Conservation (phyloP, 2,113 vertebrate genomes). For the Leptobrachium ailaonicum region DNA sequence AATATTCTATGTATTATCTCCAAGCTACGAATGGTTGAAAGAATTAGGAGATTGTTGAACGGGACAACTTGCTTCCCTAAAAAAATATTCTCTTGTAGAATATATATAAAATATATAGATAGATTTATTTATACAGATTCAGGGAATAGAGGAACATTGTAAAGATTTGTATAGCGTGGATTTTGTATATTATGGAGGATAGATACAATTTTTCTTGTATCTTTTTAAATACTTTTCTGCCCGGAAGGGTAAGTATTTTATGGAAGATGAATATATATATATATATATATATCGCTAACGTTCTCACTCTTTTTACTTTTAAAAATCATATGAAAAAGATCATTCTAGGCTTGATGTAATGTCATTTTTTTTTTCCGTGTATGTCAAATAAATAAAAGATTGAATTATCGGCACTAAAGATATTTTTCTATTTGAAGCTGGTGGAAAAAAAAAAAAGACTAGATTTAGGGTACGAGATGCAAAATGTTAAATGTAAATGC, state of each 20-base stretch:
- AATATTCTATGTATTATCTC: too few relatives aligned
- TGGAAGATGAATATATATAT: too few relatives aligned
- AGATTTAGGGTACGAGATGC: neutral
- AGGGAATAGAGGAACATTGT: neutral
- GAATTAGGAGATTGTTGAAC: neutral
- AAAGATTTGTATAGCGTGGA: neutral
- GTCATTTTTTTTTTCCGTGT: neutral
- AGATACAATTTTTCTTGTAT: neutral
- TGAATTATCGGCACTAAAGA: neutral
- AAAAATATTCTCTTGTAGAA: neutral
- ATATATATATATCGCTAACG: too few relatives aligned
- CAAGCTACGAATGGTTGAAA: neutral
- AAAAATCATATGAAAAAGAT: neutral
- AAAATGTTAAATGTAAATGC: neutral
- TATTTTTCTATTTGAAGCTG: neutral
- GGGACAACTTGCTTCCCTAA: neutral
- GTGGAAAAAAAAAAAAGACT: neutral
- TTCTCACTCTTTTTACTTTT: neutral
- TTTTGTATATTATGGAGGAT: neutral
- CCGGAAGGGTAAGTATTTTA: neutral
- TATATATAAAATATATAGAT: conserved; percentile 13
- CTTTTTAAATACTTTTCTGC: neutral
- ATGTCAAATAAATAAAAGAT: neutral
- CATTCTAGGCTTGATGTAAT: neutral
- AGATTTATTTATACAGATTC: conserved; percentile 35